phyloP scores from a whole-genome alignment of 2,113 vertebrate genomes.

The Cebus imitator region DNA sequence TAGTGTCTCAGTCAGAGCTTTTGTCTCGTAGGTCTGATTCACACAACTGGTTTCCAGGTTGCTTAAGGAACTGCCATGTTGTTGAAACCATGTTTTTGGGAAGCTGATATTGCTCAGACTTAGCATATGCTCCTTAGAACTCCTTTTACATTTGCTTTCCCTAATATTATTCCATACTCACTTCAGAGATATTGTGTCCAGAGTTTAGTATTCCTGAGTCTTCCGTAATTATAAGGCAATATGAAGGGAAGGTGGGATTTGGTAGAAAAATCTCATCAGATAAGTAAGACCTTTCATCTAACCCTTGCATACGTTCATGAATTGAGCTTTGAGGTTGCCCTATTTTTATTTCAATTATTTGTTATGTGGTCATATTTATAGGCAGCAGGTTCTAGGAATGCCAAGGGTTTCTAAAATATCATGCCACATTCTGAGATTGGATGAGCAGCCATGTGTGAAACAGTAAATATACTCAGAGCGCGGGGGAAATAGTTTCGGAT shows the following conservation, averaged over 20 bases:
- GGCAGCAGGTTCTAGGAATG: not conserved
- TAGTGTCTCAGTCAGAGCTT: not conserved
- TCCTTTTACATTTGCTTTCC: not conserved
- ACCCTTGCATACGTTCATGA: not conserved
- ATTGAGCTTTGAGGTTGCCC: not conserved
- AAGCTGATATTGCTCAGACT: not conserved
- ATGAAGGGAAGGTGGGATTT: not conserved
- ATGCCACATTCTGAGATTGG: not conserved
- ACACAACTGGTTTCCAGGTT: not conserved
- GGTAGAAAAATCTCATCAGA: not conserved
- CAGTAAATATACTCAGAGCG: not conserved
- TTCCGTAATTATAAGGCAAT: not conserved
- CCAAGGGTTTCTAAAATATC: constrained; percentile 2
- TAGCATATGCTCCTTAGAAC: not conserved
- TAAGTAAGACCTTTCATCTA: not conserved
- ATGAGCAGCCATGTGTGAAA: not conserved
- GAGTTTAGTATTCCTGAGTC: not conserved
- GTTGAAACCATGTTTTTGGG: not conserved
- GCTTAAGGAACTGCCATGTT: not conserved
- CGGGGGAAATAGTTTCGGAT: not conserved
- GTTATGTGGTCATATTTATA: not conserved
- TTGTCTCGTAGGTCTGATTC: not conserved
- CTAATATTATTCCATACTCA: not conserved
- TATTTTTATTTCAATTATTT: not conserved
- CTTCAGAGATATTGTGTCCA: not conserved